phyloP scores from a whole-genome alignment of 2,113 vertebrate genomes.

The Caracal caracal region DNA sequence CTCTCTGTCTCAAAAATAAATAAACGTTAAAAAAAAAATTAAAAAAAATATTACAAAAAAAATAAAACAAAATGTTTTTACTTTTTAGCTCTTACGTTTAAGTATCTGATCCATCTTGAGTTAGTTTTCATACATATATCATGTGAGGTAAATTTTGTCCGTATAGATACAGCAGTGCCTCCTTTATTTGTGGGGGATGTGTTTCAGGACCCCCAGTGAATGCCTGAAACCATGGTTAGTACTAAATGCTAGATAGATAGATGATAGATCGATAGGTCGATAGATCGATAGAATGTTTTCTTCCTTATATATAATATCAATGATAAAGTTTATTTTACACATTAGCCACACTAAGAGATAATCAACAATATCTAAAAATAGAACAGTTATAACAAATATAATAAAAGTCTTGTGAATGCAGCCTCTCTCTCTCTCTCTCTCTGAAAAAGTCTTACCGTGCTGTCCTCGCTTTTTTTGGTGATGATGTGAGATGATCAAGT shows the following conservation, averaged over 20 bases:
- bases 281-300: not conserved
- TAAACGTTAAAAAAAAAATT: too few relatives aligned
- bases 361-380: not conserved
- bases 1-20: too few relatives aligned
- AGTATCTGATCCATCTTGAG: not conserved
- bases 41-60: too few relatives aligned
- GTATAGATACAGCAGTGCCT: not conserved
- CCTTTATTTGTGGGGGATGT: not conserved
- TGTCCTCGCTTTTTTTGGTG: not conserved
- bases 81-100: not conserved
- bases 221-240: not conserved
- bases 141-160: not conserved
- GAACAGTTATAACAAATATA: not conserved
- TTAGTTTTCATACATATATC: not conserved
- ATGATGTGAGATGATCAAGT: not conserved
- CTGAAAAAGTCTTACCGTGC: not conserved
- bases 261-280: too few relatives aligned
- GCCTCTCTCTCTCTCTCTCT: not conserved
- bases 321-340: not conserved
- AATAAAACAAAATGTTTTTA: not conserved
- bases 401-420: not conserved
- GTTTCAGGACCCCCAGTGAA: not conserved
- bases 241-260: not conserved
- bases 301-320: not conserved
- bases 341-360: not conserved